Percentiles rank a stretch among this genome's conserved stretches.
Conservation (phyloP, 1,140 invertebrate species). For the Tetramorium parvispinum region DNA sequence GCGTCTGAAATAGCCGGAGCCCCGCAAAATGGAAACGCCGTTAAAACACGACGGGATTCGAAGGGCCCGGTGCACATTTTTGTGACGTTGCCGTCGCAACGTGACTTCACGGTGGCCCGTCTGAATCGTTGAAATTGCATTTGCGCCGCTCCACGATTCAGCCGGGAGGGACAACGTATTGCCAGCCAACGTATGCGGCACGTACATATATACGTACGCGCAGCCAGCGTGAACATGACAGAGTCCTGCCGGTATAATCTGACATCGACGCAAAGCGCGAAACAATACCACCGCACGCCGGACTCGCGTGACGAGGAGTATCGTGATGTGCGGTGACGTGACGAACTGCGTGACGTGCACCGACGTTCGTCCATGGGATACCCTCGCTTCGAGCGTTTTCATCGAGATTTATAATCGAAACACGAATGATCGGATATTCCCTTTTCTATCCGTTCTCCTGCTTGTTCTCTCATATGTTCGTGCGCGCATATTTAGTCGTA, state of each 20-base stretch:
- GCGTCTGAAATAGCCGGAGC: slow-evolving; percentile 18
- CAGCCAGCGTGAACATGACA: slow-evolving; percentile 60
- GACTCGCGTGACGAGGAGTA: slow-evolving; percentile 41
- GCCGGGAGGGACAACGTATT: neutral
- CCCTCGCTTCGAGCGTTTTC: slow-evolving; percentile 32
- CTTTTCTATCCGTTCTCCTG: neutral
- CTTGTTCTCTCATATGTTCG: neutral
- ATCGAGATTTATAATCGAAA: slow-evolving; percentile 38
- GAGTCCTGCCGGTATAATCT: slow-evolving; percentile 66
- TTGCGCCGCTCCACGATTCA: slow-evolving; percentile 44
- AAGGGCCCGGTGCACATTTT: slow-evolving; percentile 24
- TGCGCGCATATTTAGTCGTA: neutral
- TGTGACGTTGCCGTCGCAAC: slow-evolving; percentile 34
- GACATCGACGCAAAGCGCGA: slow-evolving; percentile 64
- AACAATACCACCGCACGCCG: slow-evolving; percentile 54
- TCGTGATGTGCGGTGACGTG: slow-evolving; percentile 45
- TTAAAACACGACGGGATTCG: slow-evolving; percentile 9
- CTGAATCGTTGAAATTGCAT: slow-evolving; percentile 65
- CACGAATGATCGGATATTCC: slow-evolving; percentile 28
- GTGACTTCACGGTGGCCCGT: slow-evolving; percentile 44
- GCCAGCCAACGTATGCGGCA: neutral
- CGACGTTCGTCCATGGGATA: slow-evolving; percentile 14
- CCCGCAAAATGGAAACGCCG: slow-evolving; percentile 14
- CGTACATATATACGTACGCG: neutral
- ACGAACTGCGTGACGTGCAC: slow-evolving; percentile 48